Conservation (phyloP, 2,888 invertebrate genomes). For the Rhorus exstirpatorius region DNA sequence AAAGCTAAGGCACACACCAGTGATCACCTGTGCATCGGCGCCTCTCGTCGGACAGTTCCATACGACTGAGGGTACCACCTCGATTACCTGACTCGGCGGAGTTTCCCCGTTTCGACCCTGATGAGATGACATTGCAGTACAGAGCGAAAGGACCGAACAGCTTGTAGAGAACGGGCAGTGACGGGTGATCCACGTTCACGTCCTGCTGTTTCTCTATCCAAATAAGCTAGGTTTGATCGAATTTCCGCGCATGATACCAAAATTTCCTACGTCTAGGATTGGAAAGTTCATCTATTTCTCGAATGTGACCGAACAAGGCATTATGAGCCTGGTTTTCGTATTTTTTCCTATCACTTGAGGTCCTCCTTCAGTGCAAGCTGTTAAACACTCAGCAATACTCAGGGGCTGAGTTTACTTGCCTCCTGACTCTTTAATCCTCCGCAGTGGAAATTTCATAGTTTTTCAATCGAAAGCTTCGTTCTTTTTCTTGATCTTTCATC, state of each 20-base stretch:
- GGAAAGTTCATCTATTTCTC: background rate
- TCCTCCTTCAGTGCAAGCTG: too few relatives aligned
- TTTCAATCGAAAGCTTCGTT: too few relatives aligned
- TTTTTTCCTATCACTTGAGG: too few relatives aligned
- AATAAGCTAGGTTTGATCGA: background rate
- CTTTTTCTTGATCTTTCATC: too few relatives aligned
- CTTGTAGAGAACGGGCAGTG: too few relatives aligned
- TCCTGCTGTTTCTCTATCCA: background rate
- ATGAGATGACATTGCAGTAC: constrained; percentile 54
- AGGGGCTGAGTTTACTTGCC: too few relatives aligned
- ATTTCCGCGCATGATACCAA: background rate
- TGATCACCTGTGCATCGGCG: constrained; percentile 40
- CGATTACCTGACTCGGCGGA: constrained; percentile 59
- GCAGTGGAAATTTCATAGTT: too few relatives aligned
- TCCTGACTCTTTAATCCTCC: too few relatives aligned
- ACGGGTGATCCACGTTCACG: background rate
- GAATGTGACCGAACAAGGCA: background rate
- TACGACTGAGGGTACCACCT: constrained; percentile 47
- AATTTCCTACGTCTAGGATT: background rate
- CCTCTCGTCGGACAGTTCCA: constrained; percentile 32
- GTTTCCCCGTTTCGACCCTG: constrained; percentile 68
- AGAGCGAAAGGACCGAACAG: constrained; percentile 26
- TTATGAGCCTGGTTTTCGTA: too few relatives aligned
- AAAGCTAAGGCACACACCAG: constrained; percentile 43
- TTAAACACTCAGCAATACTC: too few relatives aligned